A percentile compares a stretch with the other conserved stretches of the same genome.
phyloP scores from a whole-genome alignment of 2,888 invertebrate species.

The Hirtodrosophila alboralis region DNA sequence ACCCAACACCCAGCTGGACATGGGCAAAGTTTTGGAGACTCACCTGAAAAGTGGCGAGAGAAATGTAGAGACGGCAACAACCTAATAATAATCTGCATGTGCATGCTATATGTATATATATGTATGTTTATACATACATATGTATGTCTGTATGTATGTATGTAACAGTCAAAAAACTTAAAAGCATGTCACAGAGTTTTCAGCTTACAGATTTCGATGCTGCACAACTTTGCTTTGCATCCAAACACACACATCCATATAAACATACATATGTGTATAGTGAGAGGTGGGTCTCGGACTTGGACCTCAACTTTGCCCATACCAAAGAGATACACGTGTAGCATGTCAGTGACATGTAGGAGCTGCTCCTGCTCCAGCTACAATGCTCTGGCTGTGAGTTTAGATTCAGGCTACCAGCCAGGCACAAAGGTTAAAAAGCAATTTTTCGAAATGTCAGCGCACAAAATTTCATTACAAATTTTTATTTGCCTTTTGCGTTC shows the following conservation, averaged over 20 bases:
- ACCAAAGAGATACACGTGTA: conserved; percentile 73
- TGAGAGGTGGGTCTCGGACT: not conserved
- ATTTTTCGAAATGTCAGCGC: conserved; percentile 77
- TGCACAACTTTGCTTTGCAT: conserved; percentile 67
- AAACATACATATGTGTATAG: too few species aligned
- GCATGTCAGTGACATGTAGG: conserved; percentile 69
- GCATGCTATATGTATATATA: too few species aligned
- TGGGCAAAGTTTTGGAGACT: conserved; percentile 64
- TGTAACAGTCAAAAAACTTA: conserved; percentile 58
- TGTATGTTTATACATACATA: too few species aligned
- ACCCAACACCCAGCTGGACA: conserved; percentile 52
- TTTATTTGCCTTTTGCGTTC: conserved; percentile 71
- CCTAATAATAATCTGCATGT: conserved; percentile 77
- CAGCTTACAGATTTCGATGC: conserved; percentile 77
- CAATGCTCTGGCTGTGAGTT: conserved; percentile 1
- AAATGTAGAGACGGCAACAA: conserved; percentile 43
- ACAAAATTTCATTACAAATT: conserved; percentile 79
- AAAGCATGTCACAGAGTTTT: conserved; percentile 80
- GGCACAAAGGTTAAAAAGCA: conserved; percentile 76
- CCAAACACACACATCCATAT: conserved; percentile 17
- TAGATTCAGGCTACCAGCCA: conserved; percentile 32
- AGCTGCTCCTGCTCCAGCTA: conserved; percentile 23
- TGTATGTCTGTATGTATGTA: too few species aligned
- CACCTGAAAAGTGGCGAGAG: conserved; percentile 37
- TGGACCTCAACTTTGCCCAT: conserved; percentile 15